These are phyloP conservation scores for Styela clava DNA, from an alignment of 23 tunicate species.

Conservation along the genomic window DNA sequence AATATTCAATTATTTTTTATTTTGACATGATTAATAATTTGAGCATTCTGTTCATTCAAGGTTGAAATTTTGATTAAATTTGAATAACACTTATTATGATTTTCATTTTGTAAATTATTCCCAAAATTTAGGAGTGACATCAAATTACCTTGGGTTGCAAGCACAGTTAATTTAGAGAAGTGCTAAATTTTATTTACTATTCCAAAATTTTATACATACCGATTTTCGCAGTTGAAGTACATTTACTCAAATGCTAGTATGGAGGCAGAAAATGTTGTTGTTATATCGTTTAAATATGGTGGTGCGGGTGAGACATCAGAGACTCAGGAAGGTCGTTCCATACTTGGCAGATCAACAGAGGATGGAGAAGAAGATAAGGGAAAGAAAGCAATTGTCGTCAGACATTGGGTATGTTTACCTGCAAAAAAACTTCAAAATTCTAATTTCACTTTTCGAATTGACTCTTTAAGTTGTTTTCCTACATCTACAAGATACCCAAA, in stretches of 20 bases:
- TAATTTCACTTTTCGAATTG: background rate
- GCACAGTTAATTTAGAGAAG: too few species aligned
- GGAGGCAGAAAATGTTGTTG: constrained; percentile 31
- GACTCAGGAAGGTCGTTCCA: background rate
- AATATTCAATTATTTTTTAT: background rate
- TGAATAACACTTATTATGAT: too few species aligned
- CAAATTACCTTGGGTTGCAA: too few species aligned
- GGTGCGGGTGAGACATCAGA: constrained; percentile 14
- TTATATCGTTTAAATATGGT: constrained; percentile 54
- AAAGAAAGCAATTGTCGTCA: constrained; percentile 18
- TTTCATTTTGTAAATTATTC: too few species aligned
- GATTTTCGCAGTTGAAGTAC: constrained; percentile 23
- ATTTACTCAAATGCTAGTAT: constrained; percentile 38
- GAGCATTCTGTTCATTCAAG: too few species aligned
- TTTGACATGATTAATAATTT: too few species aligned
- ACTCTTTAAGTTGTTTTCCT: too few species aligned
- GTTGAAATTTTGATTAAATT: too few species aligned
- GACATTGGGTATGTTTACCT: constrained; percentile 39
- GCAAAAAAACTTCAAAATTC: background rate
- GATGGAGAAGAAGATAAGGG: background rate
- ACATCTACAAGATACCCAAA: too few species aligned
- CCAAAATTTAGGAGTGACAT: too few species aligned
- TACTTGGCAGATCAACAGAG: background rate
- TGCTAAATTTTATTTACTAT: too few species aligned
- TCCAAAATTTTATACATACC: too few species aligned